Base-by-base conservation (phyloP, 2,797 vertebrate species). In the Cephalopachus bancanus region DNA sequence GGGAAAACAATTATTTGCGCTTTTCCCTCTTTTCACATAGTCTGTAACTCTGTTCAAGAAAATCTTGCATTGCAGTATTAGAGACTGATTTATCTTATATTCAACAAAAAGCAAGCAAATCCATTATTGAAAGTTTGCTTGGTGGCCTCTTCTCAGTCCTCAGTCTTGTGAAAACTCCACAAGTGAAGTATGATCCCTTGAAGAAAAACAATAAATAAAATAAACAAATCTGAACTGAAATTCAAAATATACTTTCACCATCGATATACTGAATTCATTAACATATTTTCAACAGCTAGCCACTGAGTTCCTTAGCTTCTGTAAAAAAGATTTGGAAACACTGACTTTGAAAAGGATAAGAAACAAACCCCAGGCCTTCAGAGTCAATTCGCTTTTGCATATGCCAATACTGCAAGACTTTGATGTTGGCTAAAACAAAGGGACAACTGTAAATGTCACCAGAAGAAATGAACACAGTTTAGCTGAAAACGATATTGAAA, bases 381-480 rank as follows among this genome's bases (percentile, higher is more conserved):
- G 84, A 95, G 87, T 90, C 81, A 96, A 55, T 97, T 98, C 95
- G 30, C 59, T 69, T 93, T 96, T 96, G 85, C 89, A 92, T 90
- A 65, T 97, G 44, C 44, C 95, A 97, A 93, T 78, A 89, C 51
- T 72, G n/a, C 30, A 97, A 97, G 89, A 84, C 64, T 96, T 80
- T 92, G 74, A 98, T 98, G 94, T 85, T 93, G 98, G 51, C 80
- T 92, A 89, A 97, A 79, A 97, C 33, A 98, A 98, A 96, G 30
- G 57, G 96, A 97, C 89, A 51, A 79, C 57, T 49, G 33, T 62
- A 59, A 91, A 97, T 94, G 86, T 98, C 65, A 95, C 84, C 94
- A 93, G 83, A 87, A 95, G 91, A 51, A 80, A 79, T 96, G 78
- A 92, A 96, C 96, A 93, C 74, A 92, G 64, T 86, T 95, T 83